Base-by-base conservation (phyloP, 2,797 vertebrate species). In the Centroberyx gerrardi region DNA sequence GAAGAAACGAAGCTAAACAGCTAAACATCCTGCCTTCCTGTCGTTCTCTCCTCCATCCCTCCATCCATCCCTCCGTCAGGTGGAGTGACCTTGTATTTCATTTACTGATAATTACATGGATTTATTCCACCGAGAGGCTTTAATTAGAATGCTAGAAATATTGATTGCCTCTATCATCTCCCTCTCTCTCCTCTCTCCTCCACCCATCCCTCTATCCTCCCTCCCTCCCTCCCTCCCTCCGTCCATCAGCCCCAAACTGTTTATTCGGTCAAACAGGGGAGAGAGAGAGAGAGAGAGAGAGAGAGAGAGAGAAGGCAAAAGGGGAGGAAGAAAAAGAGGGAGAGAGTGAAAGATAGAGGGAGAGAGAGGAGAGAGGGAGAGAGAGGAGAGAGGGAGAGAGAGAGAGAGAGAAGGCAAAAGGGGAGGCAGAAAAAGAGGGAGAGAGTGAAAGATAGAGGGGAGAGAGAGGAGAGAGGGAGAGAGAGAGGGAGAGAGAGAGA, bases 61-160 rank as follows among this genome's bases (percentile, higher is more conserved):
- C 73, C 40, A 13, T 74, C 72, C 80, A 77, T 76, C 81, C 76
- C 81, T 85, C 78, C 78, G 29, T 86, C 88, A 90, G 85, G 60
- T 96, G 95, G 76, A 97, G 70, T 98, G 97, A 98, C 97, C 98
- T 98, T 99, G 97, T 99, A 96, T 97, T 98, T 97, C 96, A 99
- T 99, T 99, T 97, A 98, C 96, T 97, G 97, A 98, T 99, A 98
- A 99, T 98, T 98, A 97, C 97, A 98, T 98, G 96, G 97, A 98
- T 98, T 98, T 99, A 98, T 98, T 99, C 96, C 96, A 96, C 76
- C 93, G 96, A 97, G 97, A 97, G 96, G 96, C 96, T 98, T 98
- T 99, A 98, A 99, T 99, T 98, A 99, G 97, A 99, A 98, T 97
- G 96, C 96, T 97, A 96, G 96, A 98, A 97, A 97, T 98, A 99